A percentile compares a stretch with the other conserved stretches of the same genome.
Conservation (phyloP, 2,797 vertebrate species). For the Chelmon rostratus region DNA sequence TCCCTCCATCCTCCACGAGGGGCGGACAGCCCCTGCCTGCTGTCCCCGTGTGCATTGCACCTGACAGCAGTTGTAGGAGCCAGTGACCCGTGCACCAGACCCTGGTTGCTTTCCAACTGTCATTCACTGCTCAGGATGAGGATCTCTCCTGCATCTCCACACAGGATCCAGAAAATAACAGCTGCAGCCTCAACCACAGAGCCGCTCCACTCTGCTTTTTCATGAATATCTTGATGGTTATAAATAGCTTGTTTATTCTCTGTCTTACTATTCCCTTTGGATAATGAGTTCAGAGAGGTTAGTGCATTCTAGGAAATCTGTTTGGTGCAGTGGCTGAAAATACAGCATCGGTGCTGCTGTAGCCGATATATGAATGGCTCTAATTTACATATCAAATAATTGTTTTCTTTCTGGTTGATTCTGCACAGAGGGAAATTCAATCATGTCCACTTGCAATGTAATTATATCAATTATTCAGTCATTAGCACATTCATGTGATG, state of each 20-base stretch:
- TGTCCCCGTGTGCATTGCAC: constrained; percentile 55
- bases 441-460: constrained; percentile 30
- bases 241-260: constrained; percentile 55
- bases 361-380: constrained; percentile 16
- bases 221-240: constrained; percentile 37
- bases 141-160: constrained; percentile 8
- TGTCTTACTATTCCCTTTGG: constrained; percentile 32
- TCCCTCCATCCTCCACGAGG: constrained; percentile 44
- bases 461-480: constrained; percentile 42
- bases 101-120: constrained; percentile 34
- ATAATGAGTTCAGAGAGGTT: constrained; percentile 42
- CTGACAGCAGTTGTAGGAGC: constrained; percentile 49
- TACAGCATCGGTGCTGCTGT: constrained; percentile 9
- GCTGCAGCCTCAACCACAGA: constrained; percentile 20
- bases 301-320: constrained; percentile 41
- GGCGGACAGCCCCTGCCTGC: constrained; percentile 19
- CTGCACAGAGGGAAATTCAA: constrained; percentile 25
- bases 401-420: constrained; percentile 28
- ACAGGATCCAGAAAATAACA: constrained; percentile 31
- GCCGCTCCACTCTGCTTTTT: constrained; percentile 20
- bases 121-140: constrained; percentile 31
- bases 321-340: constrained; percentile 43
- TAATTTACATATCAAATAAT: constrained; percentile 38
- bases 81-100: constrained; percentile 53
- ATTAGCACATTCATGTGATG: constrained; percentile 20